These are phyloP conservation scores for Patella pellucida DNA, from an alignment of 2,888 invertebrate genomes.

Conservation along the genomic window DNA sequence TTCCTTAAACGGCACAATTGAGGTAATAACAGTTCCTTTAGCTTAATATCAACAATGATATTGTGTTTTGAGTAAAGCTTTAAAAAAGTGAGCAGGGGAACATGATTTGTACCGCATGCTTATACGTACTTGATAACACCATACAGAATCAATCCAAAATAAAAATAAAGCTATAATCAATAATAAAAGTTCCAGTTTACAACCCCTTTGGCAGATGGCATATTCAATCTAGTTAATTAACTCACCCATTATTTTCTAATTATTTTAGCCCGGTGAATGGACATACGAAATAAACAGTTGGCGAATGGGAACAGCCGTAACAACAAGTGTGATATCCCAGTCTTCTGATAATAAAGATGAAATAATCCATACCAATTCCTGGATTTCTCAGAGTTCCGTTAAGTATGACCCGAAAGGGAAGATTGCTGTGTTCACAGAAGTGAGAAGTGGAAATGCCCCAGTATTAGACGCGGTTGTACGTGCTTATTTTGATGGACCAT, in stretches of 20 bases:
- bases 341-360: slow-evolving; percentile 13
- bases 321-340: background rate
- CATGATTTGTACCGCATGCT: too few relatives aligned
- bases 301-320: background rate
- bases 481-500: slow-evolving; percentile 36
- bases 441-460: slow-evolving; percentile 36
- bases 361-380: slow-evolving; percentile 30
- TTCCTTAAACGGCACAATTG: background rate
- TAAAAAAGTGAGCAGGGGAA: too few relatives aligned
- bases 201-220: too few relatives aligned
- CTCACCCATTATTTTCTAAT: background rate
- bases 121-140: too few relatives aligned
- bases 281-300: slow-evolving; percentile 30
- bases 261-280: slow-evolving; percentile 36
- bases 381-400: slow-evolving; percentile 22
- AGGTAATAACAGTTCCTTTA: background rate
- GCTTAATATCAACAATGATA: too few relatives aligned
- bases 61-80: too few relatives aligned
- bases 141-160: too few relatives aligned
- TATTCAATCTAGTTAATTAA: too few relatives aligned
- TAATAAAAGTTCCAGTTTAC: too few relatives aligned
- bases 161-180: too few relatives aligned
- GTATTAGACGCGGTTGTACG: slow-evolving; percentile 37
- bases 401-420: slow-evolving; percentile 30
- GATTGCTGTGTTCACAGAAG: slow-evolving; percentile 37